A percentile compares a stretch with the other conserved stretches of the same genome.
phyloP scores from a whole-genome alignment of 2,888 invertebrate species.

The Sthenelais limicola region DNA sequence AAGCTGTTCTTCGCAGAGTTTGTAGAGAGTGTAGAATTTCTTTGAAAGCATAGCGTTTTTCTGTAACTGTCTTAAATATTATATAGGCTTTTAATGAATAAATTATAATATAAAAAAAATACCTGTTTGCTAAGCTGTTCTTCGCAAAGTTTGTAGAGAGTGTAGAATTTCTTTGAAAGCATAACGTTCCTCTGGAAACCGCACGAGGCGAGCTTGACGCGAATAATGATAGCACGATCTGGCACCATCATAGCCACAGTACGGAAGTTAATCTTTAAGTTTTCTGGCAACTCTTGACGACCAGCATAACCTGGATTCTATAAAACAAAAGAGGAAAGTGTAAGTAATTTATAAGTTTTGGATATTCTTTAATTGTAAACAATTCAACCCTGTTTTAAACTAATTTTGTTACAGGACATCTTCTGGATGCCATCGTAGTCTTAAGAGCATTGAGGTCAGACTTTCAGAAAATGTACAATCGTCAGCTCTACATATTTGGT shows the following conservation, averaged over 20 bases:
- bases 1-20: conserved; percentile 96
- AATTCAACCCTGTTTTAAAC: too few relatives aligned
- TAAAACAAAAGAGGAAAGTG: conserved; percentile 50
- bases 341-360: too few relatives aligned
- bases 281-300: conserved; percentile 95
- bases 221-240: conserved; percentile 95
- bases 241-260: conserved; percentile 99
- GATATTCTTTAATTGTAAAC: too few relatives aligned
- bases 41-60: conserved; percentile 95
- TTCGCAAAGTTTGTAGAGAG: conserved; percentile 95
- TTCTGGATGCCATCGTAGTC: too few relatives aligned
- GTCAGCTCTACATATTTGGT: too few relatives aligned
- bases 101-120: too few relatives aligned
- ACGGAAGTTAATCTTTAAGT: conserved; percentile 96
- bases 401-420: too few relatives aligned
- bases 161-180: conserved; percentile 95
- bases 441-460: too few relatives aligned
- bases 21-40: conserved; percentile 96
- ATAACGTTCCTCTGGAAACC: conserved; percentile 97
- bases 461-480: too few relatives aligned
- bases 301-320: conserved; percentile 98
- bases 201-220: conserved; percentile 95
- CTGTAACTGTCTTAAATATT: too few relatives aligned
- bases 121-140: conserved; percentile 97
- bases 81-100: too few relatives aligned